Conservation (phyloP, 2,113 vertebrate genomes). For the Ivindomyrus marchei region DNA sequence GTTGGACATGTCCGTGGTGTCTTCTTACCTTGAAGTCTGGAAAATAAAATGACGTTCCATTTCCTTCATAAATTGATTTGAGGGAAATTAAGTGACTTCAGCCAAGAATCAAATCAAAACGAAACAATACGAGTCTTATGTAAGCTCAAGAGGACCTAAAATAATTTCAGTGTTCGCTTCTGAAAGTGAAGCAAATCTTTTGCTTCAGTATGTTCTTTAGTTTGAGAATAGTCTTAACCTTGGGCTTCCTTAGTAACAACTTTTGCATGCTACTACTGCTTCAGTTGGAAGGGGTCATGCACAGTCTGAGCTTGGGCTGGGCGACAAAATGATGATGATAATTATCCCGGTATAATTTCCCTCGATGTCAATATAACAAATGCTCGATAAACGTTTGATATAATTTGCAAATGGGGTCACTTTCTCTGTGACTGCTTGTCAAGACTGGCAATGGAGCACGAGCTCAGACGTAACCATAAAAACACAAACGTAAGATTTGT, state of each 20-base stretch:
- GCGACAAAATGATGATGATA: neutral
- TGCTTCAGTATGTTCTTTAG: neutral
- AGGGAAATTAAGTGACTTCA: neutral
- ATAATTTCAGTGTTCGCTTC: neutral
- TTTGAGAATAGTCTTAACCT: neutral
- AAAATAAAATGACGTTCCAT: conserved; percentile 7
- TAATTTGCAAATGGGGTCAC: neutral
- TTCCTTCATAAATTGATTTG: neutral
- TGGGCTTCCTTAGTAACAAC: neutral
- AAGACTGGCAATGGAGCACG: neutral
- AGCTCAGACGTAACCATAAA: neutral
- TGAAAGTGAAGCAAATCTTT: neutral
- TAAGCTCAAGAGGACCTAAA: neutral
- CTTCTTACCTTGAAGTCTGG: neutral
- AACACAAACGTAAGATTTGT: too few relatives aligned
- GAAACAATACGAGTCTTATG: neutral
- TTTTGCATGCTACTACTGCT: neutral
- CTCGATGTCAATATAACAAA: neutral
- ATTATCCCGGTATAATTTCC: neutral
- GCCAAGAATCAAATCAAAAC: neutral
- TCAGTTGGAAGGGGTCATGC: neutral
- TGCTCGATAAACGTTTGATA: neutral
- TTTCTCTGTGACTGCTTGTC: neutral
- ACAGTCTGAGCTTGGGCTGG: neutral
- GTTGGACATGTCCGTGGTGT: conserved; percentile 4